These are phyloP conservation scores for Dermolepida albohirtum DNA, from an alignment of 2,888 invertebrate species.

Conservation along the genomic window DNA sequence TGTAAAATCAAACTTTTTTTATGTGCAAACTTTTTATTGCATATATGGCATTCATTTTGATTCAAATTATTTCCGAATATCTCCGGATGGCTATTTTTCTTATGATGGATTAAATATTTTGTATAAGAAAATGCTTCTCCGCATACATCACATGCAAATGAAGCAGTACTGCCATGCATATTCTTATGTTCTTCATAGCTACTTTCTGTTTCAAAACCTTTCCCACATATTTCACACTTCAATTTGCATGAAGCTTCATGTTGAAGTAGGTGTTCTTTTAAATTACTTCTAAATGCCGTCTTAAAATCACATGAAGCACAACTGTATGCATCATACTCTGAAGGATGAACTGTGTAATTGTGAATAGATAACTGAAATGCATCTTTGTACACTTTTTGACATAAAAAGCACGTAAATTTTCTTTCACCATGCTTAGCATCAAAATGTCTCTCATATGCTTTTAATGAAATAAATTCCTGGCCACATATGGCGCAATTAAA, in stretches of 20 bases:
- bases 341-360: slow-evolving; percentile 47
- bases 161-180: slow-evolving; percentile 63
- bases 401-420: slow-evolving; percentile 71
- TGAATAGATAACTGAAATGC: slow-evolving; percentile 50
- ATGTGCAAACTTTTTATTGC: slow-evolving; percentile 61
- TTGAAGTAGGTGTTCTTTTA: slow-evolving; percentile 45
- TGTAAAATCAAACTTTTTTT: slow-evolving; percentile 59
- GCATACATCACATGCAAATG: slow-evolving; percentile 66
- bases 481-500: slow-evolving; percentile 53
- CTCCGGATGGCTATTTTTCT: slow-evolving; percentile 64
- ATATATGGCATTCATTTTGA: slow-evolving; percentile 58
- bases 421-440: slow-evolving; percentile 66
- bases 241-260: slow-evolving; percentile 47
- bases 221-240: slow-evolving; percentile 52
- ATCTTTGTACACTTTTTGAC: slow-evolving; percentile 66
- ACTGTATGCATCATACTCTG: slow-evolving; percentile 44
- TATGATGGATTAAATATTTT: slow-evolving; percentile 66
- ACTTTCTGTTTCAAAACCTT: slow-evolving; percentile 46
- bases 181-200: slow-evolving; percentile 51
- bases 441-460: slow-evolving; percentile 56
- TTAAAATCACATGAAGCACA: slow-evolving; percentile 48
- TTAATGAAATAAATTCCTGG: slow-evolving; percentile 54
- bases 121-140: slow-evolving; percentile 52
- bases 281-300: slow-evolving; percentile 37
- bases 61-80: slow-evolving; percentile 52